These are phyloP conservation scores for Ochropleura leucogaster DNA, from an alignment of 2,888 invertebrate species.

Conservation along the genomic window DNA sequence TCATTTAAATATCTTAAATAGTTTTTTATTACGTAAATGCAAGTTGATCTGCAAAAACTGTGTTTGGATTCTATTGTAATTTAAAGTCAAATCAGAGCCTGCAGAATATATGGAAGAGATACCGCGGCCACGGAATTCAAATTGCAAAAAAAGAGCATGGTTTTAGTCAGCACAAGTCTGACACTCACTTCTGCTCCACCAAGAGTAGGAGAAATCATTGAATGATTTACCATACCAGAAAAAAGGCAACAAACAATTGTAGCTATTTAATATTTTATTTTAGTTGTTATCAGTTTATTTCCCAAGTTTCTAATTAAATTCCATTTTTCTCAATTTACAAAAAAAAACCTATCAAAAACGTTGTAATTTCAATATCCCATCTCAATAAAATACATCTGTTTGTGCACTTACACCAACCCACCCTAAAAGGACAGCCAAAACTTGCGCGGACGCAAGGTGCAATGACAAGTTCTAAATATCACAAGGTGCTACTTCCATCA, in stretches of 20 bases:
- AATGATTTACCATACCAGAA: too few species aligned
- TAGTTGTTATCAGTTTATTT: background rate
- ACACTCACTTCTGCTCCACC: too few species aligned
- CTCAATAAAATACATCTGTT: constrained; percentile 15
- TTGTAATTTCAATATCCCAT: background rate
- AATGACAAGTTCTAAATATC: constrained; percentile 57
- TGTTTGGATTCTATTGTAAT: background rate
- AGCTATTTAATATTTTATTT: background rate
- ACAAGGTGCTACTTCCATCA: constrained; percentile 56
- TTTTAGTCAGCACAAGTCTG: too few species aligned
- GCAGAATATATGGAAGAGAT: too few species aligned
- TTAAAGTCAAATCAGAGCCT: too few species aligned
- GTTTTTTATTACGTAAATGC: background rate
- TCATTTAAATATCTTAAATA: background rate
- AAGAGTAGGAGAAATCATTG: too few species aligned
- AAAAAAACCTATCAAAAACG: background rate
- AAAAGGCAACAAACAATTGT: background rate
- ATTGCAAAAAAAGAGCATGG: too few species aligned
- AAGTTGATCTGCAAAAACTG: background rate
- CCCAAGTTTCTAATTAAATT: background rate
- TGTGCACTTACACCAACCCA: constrained; percentile 50
- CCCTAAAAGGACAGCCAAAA: constrained; percentile 40
- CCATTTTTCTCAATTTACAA: background rate
- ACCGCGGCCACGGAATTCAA: too few species aligned
- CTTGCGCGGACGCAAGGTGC: constrained; percentile 81